Base-by-base conservation (phyloP, 2,888 invertebrate genomes). In the Galerucella pusilla region DNA sequence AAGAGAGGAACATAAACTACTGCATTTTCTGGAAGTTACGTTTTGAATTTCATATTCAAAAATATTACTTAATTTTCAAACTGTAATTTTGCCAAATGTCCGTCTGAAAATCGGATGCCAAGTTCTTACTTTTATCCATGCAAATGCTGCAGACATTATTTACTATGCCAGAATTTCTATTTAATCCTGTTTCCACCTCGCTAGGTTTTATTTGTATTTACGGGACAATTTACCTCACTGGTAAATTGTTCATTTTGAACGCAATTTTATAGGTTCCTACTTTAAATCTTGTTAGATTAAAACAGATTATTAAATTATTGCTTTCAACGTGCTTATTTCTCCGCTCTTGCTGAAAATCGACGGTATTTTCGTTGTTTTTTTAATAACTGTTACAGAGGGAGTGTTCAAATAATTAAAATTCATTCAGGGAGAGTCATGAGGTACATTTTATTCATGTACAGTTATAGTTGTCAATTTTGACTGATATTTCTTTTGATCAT, bases 41-140 rank as follows among this genome's bases (percentile, higher is more conserved):
- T 75, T 60, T 57, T 14, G 46, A 60, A 79, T 76, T 79, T 79
- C 79, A 70, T 63, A 74, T 78, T 73, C 75, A 75, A 76, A 79
- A 76, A 74, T 79, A 79, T 78, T 77, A 77, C 79, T 79, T 75
- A 77, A 79, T 79, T 79, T 77, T 77, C 77, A 67, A 76, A 78
- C 77, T 78, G 79, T 75, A 77, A 77, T 79, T 77, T 72, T 78
- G 79, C 78, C 79, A 79, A 79, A 78, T 72, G 75, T 76, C 75
- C 72, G 67, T 68, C 69, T 66, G 75, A 59, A 65, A 54, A 54
- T 59, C 71, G 71, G 66, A 75, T 74, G 77, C 78, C 77, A 75
- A 77, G 75, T 77, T 74, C 71, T 74, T 64, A 74, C 74, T 74
- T 77, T 75, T 73, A 76, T 75, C 72, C 75, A 76, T 73, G 75